Percentiles rank a stretch among this genome's conserved stretches.
These are phyloP conservation scores for Motacilla alba DNA, from an alignment of 2,113 vertebrate species.

Conservation along the genomic window DNA sequence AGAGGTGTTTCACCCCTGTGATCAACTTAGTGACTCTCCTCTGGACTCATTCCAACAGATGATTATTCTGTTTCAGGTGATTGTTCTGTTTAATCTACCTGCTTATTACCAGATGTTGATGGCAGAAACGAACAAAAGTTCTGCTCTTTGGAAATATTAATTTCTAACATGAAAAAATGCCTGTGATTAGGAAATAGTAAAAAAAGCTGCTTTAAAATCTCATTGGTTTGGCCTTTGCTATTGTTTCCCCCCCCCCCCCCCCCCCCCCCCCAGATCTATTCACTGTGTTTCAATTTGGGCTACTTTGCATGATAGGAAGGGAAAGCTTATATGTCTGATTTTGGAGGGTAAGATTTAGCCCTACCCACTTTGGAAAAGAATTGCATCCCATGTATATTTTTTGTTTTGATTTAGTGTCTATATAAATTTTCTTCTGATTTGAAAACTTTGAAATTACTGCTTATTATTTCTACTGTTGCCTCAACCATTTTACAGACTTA, in stretches of 20 bases:
- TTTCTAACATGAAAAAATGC: neutral
- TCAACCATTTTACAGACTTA: constrained; percentile 29
- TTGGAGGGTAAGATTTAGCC: neutral
- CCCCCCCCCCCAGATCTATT: accelerated
- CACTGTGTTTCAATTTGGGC: accelerated
- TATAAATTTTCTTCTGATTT: constrained; percentile 25
- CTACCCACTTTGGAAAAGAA: neutral
- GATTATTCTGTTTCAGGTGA: neutral
- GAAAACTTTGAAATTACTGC: constrained; percentile 42
- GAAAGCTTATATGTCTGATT: neutral
- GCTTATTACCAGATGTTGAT: neutral
- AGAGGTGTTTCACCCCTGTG: neutral
- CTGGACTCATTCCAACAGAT: neutral
- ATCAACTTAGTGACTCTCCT: neutral
- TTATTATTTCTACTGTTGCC: constrained; percentile 42
- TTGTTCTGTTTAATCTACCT: neutral
- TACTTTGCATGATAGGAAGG: neutral
- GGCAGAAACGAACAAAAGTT: neutral
- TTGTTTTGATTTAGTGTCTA: constrained; percentile 25
- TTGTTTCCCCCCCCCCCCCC: accelerated
- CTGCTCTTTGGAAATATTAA: neutral
- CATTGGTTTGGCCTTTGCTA: neutral
- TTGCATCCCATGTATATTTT: neutral
- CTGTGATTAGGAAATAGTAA: neutral
- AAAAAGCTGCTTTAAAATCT: neutral